phyloP scores from a whole-genome alignment of 2,113 vertebrate species.

The Gallinago jamesoni region DNA sequence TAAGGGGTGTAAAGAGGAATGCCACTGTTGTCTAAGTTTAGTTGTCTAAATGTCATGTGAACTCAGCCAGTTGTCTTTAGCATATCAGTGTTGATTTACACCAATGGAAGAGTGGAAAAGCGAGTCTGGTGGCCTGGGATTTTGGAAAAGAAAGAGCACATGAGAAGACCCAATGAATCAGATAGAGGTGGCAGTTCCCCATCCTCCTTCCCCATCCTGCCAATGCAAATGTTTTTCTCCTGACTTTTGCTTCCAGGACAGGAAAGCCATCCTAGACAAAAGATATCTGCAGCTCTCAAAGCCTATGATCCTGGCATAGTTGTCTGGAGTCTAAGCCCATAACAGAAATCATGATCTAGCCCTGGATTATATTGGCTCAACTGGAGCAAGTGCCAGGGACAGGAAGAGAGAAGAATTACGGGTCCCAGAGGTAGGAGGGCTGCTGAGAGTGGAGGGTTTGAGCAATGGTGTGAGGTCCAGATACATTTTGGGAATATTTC shows the following conservation, averaged over 20 bases:
- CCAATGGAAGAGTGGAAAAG: background rate
- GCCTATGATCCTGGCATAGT: background rate
- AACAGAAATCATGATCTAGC: background rate
- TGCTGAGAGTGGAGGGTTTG: background rate
- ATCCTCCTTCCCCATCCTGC: background rate
- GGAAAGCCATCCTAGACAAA: background rate
- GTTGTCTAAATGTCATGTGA: background rate
- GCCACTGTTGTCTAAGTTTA: background rate
- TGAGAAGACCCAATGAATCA: background rate
- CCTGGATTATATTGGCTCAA: background rate
- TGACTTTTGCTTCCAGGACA: background rate
- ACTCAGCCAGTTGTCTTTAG: background rate
- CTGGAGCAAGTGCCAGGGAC: background rate
- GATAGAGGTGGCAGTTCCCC: background rate
- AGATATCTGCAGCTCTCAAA: background rate
- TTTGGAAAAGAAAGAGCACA: background rate
- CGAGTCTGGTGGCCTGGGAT: background rate
- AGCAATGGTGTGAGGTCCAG: background rate
- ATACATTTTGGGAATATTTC: background rate
- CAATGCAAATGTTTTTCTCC: background rate
- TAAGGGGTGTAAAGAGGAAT: background rate
- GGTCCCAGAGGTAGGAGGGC: background rate
- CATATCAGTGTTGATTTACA: background rate
- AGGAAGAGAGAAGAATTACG: background rate
- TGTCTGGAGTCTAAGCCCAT: background rate